A percentile compares a stretch with the other conserved stretches of the same genome.
phyloP scores from a whole-genome alignment of 2,113 vertebrate genomes.

The Brachyhypopomus occidentalis region DNA sequence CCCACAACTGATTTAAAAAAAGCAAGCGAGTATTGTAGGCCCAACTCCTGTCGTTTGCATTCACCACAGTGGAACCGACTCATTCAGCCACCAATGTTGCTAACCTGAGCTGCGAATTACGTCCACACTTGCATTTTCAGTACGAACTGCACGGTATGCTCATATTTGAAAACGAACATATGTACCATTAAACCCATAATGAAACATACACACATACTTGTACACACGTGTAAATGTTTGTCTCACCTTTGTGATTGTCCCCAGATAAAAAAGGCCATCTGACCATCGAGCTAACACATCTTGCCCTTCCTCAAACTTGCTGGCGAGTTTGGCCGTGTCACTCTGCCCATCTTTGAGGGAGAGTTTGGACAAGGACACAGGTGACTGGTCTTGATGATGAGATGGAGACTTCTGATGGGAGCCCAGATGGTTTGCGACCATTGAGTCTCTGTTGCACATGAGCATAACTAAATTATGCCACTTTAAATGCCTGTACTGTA shows the following conservation, averaged over 20 bases:
- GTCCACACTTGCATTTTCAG: too few relatives aligned
- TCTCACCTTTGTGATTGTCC: slow-evolving; percentile 93
- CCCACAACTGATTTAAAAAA: too few relatives aligned
- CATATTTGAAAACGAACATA: too few relatives aligned
- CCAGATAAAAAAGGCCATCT: slow-evolving; percentile 98
- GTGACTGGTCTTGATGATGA: slow-evolving; percentile 81
- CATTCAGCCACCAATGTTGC: too few relatives aligned
- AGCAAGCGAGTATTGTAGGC: too few relatives aligned
- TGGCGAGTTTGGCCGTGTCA: slow-evolving; percentile 80
- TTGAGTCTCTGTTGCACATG: slow-evolving; percentile 83
- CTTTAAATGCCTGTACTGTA: too few relatives aligned
- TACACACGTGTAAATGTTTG: neutral
- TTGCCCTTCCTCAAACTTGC: slow-evolving; percentile 96
- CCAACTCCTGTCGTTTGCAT: too few relatives aligned
- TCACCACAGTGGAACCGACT: too few relatives aligned
- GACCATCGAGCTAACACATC: slow-evolving; percentile 99
- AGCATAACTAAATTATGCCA: neutral
- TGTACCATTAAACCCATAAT: too few relatives aligned
- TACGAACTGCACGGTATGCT: too few relatives aligned
- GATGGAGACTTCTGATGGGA: slow-evolving; percentile 88
- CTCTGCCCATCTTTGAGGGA: slow-evolving; percentile 86
- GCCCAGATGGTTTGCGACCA: slow-evolving; percentile 89
- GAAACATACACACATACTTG: too few relatives aligned
- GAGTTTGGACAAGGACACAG: slow-evolving; percentile 82
- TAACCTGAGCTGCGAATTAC: too few relatives aligned